Evolutionary conservation across 2,888 invertebrate species (phyloP).

Genomic region (Rhorus exstirpatorius): DNA sequence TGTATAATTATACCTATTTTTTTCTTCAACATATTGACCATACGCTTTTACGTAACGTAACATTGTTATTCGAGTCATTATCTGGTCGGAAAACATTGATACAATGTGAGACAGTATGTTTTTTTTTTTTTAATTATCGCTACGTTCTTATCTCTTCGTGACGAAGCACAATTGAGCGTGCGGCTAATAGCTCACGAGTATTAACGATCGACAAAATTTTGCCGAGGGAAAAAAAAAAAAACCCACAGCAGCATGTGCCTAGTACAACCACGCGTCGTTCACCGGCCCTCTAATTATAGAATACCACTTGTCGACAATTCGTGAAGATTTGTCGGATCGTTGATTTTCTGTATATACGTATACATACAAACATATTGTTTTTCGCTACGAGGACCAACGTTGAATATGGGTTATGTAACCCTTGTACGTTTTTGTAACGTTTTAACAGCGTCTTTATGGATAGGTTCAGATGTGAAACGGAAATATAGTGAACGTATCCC

Average conservation of each 20-base stretch:
- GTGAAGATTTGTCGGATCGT: constrained; percentile 34
- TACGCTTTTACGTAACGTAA: neutral
- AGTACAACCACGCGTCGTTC: neutral
- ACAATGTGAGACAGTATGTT: neutral
- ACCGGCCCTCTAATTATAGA: constrained; percentile 44
- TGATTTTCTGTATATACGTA: too few species aligned
- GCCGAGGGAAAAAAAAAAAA: constrained; percentile 27
- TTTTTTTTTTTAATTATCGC: constrained; percentile 37
- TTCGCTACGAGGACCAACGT: constrained; percentile 7
- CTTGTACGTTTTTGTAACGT: neutral
- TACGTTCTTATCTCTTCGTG: constrained; percentile 34
- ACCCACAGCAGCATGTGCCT: constrained; percentile 11
- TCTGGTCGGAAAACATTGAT: neutral
- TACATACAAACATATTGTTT: constrained; percentile 1
- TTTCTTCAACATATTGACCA: neutral
- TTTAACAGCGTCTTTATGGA: too few species aligned
- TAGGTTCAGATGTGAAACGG: neutral
- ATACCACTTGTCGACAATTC: constrained; percentile 6
- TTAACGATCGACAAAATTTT: constrained; percentile 32
- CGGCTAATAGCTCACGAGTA: neutral
- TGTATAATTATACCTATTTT: neutral
- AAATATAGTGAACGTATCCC: too few species aligned
- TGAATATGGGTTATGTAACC: constrained; percentile 17
- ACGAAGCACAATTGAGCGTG: constrained; percentile 26
- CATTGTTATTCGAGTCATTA: neutral